phyloP scores from a whole-genome alignment of 2,113 vertebrate genomes.

The Chaetorhynchus papuensis region DNA sequence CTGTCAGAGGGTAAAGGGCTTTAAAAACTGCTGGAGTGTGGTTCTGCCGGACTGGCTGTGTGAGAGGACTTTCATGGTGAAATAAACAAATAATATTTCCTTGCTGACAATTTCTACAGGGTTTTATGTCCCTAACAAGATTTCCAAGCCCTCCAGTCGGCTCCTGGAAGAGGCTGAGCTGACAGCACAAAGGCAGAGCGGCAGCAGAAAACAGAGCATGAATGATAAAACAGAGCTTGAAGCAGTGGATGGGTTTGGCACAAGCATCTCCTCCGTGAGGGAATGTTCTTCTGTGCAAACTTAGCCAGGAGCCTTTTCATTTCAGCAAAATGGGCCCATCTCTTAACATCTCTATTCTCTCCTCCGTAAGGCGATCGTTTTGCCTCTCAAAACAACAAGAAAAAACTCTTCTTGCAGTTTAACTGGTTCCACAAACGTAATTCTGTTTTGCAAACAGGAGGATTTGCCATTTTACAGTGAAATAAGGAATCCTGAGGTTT shows the following conservation, averaged over 20 bases:
- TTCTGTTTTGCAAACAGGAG: not conserved
- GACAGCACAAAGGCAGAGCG: slow-evolving; percentile 4
- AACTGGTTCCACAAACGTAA: not conserved
- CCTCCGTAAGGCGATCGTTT: accelerated
- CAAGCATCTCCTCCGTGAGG: not conserved
- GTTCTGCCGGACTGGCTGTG: not conserved
- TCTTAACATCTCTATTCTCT: slow-evolving; percentile 1
- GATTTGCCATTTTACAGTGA: not conserved
- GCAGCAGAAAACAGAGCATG: not conserved
- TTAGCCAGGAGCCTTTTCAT: slow-evolving; percentile 41
- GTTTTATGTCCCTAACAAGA: slow-evolving; percentile 18
- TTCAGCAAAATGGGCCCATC: not conserved
- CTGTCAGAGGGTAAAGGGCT: not conserved
- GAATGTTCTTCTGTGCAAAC: not conserved
- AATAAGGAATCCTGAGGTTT: not conserved
- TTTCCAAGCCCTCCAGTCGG: not conserved
- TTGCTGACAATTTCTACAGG: slow-evolving; percentile 3
- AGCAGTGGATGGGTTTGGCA: not conserved
- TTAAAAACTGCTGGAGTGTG: not conserved
- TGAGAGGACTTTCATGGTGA: not conserved
- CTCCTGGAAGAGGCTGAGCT: not conserved
- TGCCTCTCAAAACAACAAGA: not conserved
- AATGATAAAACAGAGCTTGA: slow-evolving; percentile 15
- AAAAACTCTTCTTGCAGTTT: not conserved
- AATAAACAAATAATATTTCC: slow-evolving; percentile 47